Base-by-base conservation (phyloP, 2,113 vertebrate species). In the Neomonachus schauinslandi region DNA sequence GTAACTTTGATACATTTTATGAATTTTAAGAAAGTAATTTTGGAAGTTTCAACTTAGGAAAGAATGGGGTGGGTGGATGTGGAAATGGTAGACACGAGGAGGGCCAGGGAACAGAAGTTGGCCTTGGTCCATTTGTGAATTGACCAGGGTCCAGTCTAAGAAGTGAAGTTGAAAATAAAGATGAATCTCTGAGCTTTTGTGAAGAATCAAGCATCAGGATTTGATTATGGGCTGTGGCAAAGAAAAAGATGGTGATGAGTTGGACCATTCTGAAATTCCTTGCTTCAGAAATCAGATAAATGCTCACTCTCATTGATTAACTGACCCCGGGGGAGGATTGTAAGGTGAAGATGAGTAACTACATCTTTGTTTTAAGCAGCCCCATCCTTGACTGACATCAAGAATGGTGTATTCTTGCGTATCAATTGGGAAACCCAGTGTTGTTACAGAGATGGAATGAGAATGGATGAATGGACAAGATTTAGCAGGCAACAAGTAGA, bases 201-300 rank as follows among this genome's bases (percentile, higher is more conserved):
- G 51, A 86, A 72, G 79, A 36, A 18, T 59, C 16, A n/a, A 13
- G 49, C 67, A 53, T 31, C 67, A 88, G 16, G 76, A 93, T 72
- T 94, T 65, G 28, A 42, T 84, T 87, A 57, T 19, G 31, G 82
- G 14, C 21, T n/a, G 13, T 53, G 81, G 42, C 39, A 7, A 57
- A 57, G 26, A 53, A 59, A 95, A 65, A 19, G 42, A 33, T 51
- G 7, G 9, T 21, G 39, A n/a, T 71, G 22, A 82, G 19, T 39
- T 88, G 53, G 53, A 65, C 12, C 84, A 0, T 80, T 80, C 65
- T 89, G 57, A 65, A 39, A 7, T 57, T 71, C 28, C 61, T 85
- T 49, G 24, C 74, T 96, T 97, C 18, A 87, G 46, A 89, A 89
- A 89, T 55, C 42, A 85, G 80, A 28, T 72, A 82, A 86, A 36